phyloP scores from a whole-genome alignment of 2,888 invertebrate species.

The Eupithecia exiguata region DNA sequence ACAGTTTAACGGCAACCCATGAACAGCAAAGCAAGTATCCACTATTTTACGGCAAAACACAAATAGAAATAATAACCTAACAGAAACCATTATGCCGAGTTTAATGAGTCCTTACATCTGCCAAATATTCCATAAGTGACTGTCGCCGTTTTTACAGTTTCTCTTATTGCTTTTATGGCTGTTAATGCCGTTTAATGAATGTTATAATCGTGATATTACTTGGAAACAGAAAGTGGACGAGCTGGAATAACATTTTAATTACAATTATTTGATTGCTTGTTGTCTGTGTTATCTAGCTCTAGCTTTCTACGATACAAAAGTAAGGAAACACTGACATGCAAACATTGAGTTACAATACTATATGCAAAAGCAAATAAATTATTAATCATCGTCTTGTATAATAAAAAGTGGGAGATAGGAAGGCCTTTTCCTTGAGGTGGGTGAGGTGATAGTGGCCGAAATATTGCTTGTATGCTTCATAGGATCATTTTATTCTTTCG shows the following conservation, averaged over 20 bases:
- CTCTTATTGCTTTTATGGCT: slow-evolving; percentile 50
- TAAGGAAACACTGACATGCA: no score
- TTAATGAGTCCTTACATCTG: slow-evolving; percentile 29
- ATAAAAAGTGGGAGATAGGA: no score
- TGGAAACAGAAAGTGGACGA: slow-evolving; percentile 34
- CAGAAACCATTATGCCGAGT: slow-evolving; percentile 11
- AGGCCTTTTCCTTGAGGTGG: neutral
- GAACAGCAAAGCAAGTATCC: slow-evolving; percentile 3
- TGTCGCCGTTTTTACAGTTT: slow-evolving; percentile 47
- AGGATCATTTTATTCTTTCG: no score
- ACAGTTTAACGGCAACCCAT: neutral
- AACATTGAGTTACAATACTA: neutral
- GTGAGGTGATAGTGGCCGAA: no score
- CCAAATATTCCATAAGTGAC: slow-evolving; percentile 36
- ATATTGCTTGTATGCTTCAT: neutral
- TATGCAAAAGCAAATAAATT: neutral
- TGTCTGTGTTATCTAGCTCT: neutral
- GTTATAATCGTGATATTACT: slow-evolving; percentile 13
- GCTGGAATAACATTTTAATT: neutral
- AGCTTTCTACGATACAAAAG: neutral
- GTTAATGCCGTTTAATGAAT: slow-evolving; percentile 48
- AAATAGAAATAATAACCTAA: slow-evolving; percentile 20
- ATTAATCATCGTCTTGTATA: neutral
- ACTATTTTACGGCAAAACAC: slow-evolving; percentile 19
- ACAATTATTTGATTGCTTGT: slow-evolving; percentile 3